Conservation (phyloP, 2,797 vertebrate genomes). For the Alectoris magna region DNA sequence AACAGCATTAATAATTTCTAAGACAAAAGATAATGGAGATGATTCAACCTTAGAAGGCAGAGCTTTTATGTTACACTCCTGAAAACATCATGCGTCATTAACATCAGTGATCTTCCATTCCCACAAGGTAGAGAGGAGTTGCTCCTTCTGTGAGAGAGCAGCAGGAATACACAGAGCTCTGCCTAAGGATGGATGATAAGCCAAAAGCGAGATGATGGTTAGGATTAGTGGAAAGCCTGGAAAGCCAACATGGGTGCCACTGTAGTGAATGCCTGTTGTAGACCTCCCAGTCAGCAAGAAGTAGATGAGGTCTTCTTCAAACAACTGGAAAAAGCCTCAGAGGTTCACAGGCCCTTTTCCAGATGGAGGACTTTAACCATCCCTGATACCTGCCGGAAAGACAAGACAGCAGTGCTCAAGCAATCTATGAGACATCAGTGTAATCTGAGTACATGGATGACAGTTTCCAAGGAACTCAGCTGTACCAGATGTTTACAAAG, state of each 20-base stretch:
- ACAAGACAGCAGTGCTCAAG: not conserved
- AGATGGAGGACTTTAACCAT: not conserved
- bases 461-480: not conserved
- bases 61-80: not conserved
- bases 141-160: not conserved
- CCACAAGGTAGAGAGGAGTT: not conserved
- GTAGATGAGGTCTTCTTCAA: not conserved
- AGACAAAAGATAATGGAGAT: not conserved
- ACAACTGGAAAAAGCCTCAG: not conserved
- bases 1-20: not conserved
- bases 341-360: not conserved
- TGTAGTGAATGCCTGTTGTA: not conserved
- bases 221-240: not conserved
- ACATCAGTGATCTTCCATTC: not conserved
- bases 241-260: not conserved
- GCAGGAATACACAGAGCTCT: not conserved
- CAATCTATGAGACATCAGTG: not conserved
- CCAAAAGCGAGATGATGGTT: not conserved
- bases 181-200: not conserved
- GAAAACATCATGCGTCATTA: not conserved
- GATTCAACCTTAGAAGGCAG: not conserved
- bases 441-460: not conserved
- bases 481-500: not conserved
- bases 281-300: not conserved
- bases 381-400: not conserved